Conservation (phyloP, 1,140 invertebrate genomes). For the Drosophila insularis region DNA sequence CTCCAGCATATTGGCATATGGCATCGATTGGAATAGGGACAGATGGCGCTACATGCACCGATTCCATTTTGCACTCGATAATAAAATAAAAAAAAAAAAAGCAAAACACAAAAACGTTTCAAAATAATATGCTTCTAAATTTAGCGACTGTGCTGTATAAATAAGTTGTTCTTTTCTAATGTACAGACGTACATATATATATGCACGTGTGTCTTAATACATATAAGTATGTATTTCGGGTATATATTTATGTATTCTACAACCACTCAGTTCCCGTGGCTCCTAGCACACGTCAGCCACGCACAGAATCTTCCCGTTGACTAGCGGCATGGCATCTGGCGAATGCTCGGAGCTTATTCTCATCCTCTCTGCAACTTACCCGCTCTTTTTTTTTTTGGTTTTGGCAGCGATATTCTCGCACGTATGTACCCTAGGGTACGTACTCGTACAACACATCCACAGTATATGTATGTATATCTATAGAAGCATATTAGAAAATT, state of each 20-base stretch:
- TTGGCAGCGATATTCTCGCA: constrained; percentile 7
- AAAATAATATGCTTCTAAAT: constrained; percentile 16
- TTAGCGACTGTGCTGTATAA: constrained; percentile 16
- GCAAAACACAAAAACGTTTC: neutral
- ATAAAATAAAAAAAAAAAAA: neutral
- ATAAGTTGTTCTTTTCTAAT: constrained; percentile 11
- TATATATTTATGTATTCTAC: neutral
- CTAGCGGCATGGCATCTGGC: constrained; percentile 13
- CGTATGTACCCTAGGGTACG: neutral
- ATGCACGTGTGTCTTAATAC: constrained; percentile 9
- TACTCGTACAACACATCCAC: neutral
- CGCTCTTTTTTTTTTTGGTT: neutral
- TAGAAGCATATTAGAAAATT: neutral
- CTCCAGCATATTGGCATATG: neutral
- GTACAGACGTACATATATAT: neutral
- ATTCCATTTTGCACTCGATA: constrained; percentile 13
- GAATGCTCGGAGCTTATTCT: constrained; percentile 1
- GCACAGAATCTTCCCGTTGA: constrained; percentile 16
- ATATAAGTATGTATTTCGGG: neutral
- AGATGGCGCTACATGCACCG: constrained; percentile 20
- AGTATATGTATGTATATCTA: neutral
- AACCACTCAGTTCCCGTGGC: constrained; percentile 9
- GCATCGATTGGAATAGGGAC: neutral
- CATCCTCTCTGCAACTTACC: constrained; percentile 5
- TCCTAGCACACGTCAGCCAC: constrained; percentile 15